phyloP scores from a whole-genome alignment of 2,797 vertebrate genomes.

The Tympanoctomys barrerae region DNA sequence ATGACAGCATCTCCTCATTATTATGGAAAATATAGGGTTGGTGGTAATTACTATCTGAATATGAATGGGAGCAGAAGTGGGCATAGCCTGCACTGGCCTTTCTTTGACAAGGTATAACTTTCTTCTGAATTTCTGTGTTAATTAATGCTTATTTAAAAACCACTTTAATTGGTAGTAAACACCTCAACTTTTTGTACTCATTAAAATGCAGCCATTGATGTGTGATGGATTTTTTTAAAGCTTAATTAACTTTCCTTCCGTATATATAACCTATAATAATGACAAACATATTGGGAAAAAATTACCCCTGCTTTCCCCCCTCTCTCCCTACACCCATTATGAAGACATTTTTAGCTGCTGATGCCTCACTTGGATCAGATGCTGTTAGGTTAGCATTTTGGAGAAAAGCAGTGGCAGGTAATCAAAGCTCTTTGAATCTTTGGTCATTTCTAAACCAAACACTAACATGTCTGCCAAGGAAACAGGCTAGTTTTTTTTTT shows the following conservation, averaged over 20 bases:
- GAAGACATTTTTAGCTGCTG: slow-evolving; percentile 78
- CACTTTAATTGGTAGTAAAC: slow-evolving; percentile 95
- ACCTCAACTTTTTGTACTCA: slow-evolving; percentile 94
- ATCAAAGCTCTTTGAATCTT: slow-evolving; percentile 53
- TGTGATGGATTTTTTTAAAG: slow-evolving; percentile 92
- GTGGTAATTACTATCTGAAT: slow-evolving; percentile 94
- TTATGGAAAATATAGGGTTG: slow-evolving; percentile 96
- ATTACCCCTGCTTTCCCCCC: slow-evolving; percentile 76
- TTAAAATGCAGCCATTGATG: slow-evolving; percentile 93
- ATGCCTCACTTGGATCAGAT: slow-evolving; percentile 73
- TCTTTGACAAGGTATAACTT: slow-evolving; percentile 96
- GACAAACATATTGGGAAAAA: slow-evolving; percentile 88
- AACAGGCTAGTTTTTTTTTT: not conserved
- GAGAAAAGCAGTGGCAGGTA: slow-evolving; percentile 62
- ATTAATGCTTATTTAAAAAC: slow-evolving; percentile 94
- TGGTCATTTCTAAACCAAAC: slow-evolving; percentile 74
- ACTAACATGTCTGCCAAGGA: slow-evolving; percentile 36
- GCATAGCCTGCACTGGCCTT: slow-evolving; percentile 93
- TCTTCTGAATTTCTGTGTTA: slow-evolving; percentile 94
- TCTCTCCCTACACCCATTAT: slow-evolving; percentile 74
- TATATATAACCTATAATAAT: slow-evolving; percentile 92
- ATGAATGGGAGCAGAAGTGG: slow-evolving; percentile 93
- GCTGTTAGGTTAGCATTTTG: slow-evolving; percentile 70
- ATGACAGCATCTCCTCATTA: slow-evolving; percentile 94
- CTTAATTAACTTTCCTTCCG: slow-evolving; percentile 92